Percentiles rank a stretch among this genome's conserved stretches.
Conservation (phyloP, 2,113 vertebrate genomes). For the Fregata magnificens region DNA sequence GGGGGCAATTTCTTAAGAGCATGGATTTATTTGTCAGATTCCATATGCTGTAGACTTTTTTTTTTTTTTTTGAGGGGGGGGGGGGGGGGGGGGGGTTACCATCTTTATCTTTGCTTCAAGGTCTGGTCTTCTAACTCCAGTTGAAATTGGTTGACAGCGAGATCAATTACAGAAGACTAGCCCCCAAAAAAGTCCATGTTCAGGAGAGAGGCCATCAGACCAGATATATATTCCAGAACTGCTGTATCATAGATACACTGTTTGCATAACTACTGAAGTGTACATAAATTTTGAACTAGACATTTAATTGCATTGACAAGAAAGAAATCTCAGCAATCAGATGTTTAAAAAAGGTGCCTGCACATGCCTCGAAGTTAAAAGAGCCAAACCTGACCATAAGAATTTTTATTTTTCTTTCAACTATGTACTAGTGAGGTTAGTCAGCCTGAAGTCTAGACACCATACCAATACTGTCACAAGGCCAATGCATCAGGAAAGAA, state of each 20-base stretch:
- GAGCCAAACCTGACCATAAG: neutral
- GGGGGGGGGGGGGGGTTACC: too few relatives aligned
- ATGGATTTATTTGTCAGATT: neutral
- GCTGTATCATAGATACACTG: neutral
- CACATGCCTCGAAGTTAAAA: neutral
- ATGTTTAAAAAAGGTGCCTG: neutral
- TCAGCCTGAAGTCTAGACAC: neutral
- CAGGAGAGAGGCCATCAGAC: neutral
- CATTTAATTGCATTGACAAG: neutral
- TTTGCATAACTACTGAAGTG: neutral
- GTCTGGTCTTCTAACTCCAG: neutral
- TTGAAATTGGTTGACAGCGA: fast-evolving
- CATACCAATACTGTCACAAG: neutral
- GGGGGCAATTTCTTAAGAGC: neutral
- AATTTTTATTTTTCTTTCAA: neutral
- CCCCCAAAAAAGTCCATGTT: neutral
- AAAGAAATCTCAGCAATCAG: neutral
- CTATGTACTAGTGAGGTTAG: neutral
- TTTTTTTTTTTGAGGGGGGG: too few relatives aligned
- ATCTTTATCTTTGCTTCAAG: neutral
- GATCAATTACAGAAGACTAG: neutral
- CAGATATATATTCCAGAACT: neutral
- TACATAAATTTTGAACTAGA: neutral
- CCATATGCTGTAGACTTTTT: neutral
- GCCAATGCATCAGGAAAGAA: neutral